Evolutionary conservation across 2,113 vertebrate species (phyloP).

Genomic region (Callopanchax toddi): DNA sequence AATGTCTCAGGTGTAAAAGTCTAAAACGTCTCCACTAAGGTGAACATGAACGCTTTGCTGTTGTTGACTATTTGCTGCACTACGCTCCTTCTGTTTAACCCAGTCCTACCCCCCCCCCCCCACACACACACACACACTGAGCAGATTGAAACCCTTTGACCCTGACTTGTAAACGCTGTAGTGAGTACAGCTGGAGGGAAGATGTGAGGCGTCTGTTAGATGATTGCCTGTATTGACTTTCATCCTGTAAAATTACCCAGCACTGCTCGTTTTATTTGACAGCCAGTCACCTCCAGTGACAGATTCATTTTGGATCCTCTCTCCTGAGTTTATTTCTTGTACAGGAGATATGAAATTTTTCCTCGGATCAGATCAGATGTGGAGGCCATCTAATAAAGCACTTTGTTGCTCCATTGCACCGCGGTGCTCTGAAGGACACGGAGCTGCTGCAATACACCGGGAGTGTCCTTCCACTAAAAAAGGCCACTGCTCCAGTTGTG

Average conservation of each 20-base stretch:
- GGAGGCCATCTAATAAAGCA: slow-evolving; percentile 38
- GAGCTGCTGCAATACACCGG: background rate
- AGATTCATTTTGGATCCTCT: slow-evolving; percentile 27
- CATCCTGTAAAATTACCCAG: slow-evolving; percentile 49
- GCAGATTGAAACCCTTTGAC: no score
- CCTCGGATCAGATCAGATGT: slow-evolving; percentile 28
- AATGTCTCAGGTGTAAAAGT: no score
- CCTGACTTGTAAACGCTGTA: slow-evolving; percentile 11
- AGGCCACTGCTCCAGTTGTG: background rate
- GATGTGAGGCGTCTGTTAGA: slow-evolving; percentile 29
- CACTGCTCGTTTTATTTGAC: slow-evolving; percentile 49
- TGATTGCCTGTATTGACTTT: slow-evolving; percentile 47
- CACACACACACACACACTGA: no score
- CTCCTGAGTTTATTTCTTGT: slow-evolving; percentile 19
- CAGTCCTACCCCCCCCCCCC: no score
- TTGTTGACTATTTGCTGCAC: no score
- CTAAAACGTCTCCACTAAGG: no score
- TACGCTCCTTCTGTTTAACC: no score
- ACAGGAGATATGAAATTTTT: slow-evolving; percentile 23
- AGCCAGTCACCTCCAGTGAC: slow-evolving; percentile 52
- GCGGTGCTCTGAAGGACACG: slow-evolving; percentile 39
- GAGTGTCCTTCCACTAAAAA: slow-evolving; percentile 15
- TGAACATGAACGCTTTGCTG: no score
- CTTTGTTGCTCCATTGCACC: slow-evolving; percentile 47
- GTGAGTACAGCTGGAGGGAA: slow-evolving; percentile 7